Base-by-base conservation (phyloP, 1,140 invertebrate genomes). In the Fopius arisanus region DNA sequence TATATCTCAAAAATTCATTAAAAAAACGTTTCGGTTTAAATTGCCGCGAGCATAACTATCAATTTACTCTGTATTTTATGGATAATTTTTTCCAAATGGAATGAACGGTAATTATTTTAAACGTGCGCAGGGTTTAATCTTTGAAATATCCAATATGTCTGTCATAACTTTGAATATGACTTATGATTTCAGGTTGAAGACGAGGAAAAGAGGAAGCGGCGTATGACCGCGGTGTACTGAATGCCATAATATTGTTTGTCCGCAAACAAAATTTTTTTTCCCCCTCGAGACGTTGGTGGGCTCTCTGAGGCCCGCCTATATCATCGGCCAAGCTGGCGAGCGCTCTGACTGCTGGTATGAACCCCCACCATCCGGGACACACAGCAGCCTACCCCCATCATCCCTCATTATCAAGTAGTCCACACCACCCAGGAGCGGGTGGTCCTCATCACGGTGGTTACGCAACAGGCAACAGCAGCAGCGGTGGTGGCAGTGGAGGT, bases 341-440 rank as follows among this genome's bases (percentile, higher is more conserved):
- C 84, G 86, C 87, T 82, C 73, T 88, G 80, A 86, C 86, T 82
- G 85, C 87, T 83, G 86, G 84, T 82, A 89, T 89, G 88, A 89
- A 89, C 87, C 88, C 88, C 78, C 84, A 86, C 80, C 85, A 85
- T 77, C 84, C 84, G 78, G 82, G 83, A 68, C 85, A 86, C 72
- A 79, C 83, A 37, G 80, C 84, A 77, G 82, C 82, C 78, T 88
- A 87, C 79, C 86, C 87, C 76, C 87, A 87, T 79, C 87, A 88
- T 79, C 82, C 86, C 71, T 86, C 87, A 78, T 81, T 88, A 68
- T 84, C 86, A 80, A 87, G 86, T 77, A 88, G 86, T 81, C 87
- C 86, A 41, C 86, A 87, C 82, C 87, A 88, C 73, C 79, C 84
- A 10, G 81, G 82, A 65, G 83, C 85, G 41, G 83, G 82, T 70